Conservation (phyloP, 2,113 vertebrate species). For the Cynoglossus semilaevis region DNA sequence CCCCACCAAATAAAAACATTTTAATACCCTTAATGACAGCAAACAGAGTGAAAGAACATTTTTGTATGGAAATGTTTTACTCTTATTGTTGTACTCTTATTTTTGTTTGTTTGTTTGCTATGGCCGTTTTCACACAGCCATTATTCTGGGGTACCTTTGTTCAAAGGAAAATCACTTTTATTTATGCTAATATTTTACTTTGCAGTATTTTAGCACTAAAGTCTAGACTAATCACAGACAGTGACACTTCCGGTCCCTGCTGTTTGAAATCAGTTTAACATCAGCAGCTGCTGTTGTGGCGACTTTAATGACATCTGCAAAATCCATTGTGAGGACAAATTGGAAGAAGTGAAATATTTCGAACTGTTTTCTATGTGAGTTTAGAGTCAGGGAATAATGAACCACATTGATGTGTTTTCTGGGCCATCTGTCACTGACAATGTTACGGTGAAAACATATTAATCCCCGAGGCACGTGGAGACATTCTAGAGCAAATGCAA, state of each 20-base stretch:
- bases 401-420: neutral
- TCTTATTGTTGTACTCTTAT: no score
- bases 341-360: neutral
- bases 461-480: constrained; percentile 5
- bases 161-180: no score
- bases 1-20: no score
- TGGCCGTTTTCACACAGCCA: no score
- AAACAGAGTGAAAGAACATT: no score
- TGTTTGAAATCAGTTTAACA: neutral
- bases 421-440: neutral
- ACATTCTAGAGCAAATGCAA: neutral
- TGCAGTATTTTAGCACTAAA: no score
- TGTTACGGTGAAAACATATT: constrained; percentile 4
- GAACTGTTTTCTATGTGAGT: neutral
- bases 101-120: no score
- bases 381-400: neutral
- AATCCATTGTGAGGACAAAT: neutral
- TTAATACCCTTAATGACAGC: no score
- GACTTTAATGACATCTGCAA: neutral
- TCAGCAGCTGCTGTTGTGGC: neutral
- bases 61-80: no score
- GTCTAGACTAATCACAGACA: neutral
- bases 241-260: neutral
- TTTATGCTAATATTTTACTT: no score
- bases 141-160: no score